Percentiles rank a stretch among this genome's conserved stretches.
These are phyloP conservation scores for Lophura nycthemera DNA, from an alignment of 2,113 vertebrate genomes.

Conservation along the genomic window DNA sequence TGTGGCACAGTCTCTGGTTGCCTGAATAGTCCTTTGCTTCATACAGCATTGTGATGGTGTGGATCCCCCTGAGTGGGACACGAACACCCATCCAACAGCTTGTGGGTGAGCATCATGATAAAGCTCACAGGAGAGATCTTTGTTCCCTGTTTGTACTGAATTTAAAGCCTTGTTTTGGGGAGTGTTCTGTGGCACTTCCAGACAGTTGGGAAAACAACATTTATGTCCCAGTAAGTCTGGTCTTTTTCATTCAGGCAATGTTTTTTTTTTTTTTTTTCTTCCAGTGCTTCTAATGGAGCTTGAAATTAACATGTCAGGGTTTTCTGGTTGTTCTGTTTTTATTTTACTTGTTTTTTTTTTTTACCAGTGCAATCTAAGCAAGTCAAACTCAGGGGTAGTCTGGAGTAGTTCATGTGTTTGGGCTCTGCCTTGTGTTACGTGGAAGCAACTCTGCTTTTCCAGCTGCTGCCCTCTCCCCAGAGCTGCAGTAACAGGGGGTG, in stretches of 20 bases:
- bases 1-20: no score
- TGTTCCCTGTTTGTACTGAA: not conserved
- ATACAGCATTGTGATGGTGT: no score
- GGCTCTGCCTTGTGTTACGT: not conserved
- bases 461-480: not conserved
- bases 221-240: not conserved
- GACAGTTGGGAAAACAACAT: not conserved
- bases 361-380: not conserved
- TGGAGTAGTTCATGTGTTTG: not conserved
- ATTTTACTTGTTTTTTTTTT: not conserved
- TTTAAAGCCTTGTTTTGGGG: not conserved
- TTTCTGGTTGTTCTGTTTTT: not conserved
- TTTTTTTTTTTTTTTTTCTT: not conserved
- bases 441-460: not conserved
- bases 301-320: not conserved
- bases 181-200: not conserved
- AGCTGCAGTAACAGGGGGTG: not conserved
- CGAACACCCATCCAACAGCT: not conserved
- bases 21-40: no score
- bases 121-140: not conserved
- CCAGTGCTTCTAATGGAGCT: not conserved
- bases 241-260: not conserved
- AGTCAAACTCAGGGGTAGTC: accelerated
- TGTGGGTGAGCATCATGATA: not conserved
- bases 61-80: no score